Evolutionary conservation across 2,113 vertebrate genomes (phyloP), one percentile per base, ranked within the genome.

Genomic region (Nerophis ophidion): DNA sequence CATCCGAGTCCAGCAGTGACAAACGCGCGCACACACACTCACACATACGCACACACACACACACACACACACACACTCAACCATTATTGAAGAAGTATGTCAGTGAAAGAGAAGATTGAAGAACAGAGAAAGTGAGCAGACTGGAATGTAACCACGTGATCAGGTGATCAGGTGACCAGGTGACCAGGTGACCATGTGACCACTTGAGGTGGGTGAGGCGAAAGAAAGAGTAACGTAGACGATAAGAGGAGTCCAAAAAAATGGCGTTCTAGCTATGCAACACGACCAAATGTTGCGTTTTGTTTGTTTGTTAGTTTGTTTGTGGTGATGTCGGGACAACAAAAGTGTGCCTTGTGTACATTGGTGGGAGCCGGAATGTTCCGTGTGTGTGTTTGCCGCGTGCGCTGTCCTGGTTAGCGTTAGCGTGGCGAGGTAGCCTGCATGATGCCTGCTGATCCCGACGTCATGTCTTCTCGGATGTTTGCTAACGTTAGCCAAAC

Each of bases 351-450:
- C 36, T 55, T 55, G 53, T 96, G 94, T 96, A 94, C 86, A 94
- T 97, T 93, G 92, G 91, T 91, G 89, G 26, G 90, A 91, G 52
- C 70, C 73, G 89, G 92, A 89, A 92, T 89, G 92, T 92, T 93
- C 88, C 79, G 87, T 92, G 91, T 91, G 90, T 56, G 63, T 65
- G 76, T 73, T 26, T 26, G 26, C 74, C 82, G 76, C 86, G 59
- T 78, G 90, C n/a, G n/a, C n/a, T n/a, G n/a, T n/a, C 15, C 36
- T 7, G 9, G 40, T 48, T 68, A 67, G 46, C 86, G 92, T 91
- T 85, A 90, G 91, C 91, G n/a, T n/a, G n/a, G n/a, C 87, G 74
- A 88, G 19, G 91, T 94, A 91, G 91, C 91, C 87, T 96, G 96
- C 95, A 98, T 98, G 95, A 84, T 84, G 91, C 91, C 92, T 91